phyloP scores from a whole-genome alignment of 1,140 invertebrate genomes.

The Pogonomyrmex barbatus region DNA sequence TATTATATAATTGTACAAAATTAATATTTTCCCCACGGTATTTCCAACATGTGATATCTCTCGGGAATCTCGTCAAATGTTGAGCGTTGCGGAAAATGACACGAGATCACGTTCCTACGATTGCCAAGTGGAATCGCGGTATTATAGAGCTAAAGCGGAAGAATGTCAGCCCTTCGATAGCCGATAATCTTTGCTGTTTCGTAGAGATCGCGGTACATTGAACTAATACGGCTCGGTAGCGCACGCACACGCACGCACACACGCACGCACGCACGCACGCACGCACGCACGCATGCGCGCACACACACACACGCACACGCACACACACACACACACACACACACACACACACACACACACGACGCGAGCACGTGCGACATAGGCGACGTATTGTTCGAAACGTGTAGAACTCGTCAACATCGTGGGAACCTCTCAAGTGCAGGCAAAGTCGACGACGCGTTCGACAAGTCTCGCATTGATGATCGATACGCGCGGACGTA shows the following conservation, averaged over 20 bases:
- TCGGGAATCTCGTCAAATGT: not conserved
- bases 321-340: too few species aligned
- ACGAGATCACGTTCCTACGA: not conserved
- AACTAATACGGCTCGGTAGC: not conserved
- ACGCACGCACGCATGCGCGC: too few species aligned
- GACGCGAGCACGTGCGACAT: not conserved
- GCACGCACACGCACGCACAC: too few species aligned
- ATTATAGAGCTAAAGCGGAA: not conserved
- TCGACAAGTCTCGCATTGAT: constrained; percentile 20
- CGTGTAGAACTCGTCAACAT: constrained; percentile 30
- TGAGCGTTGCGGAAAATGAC: not conserved
- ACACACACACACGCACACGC: too few species aligned
- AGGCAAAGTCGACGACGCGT: constrained; percentile 20
- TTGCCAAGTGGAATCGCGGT: constrained; percentile 8
- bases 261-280: too few species aligned
- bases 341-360: too few species aligned
- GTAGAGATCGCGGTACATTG: not conserved
- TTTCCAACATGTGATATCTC: not conserved
- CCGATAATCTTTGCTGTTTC: constrained; percentile 25
- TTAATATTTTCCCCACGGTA: too few species aligned
- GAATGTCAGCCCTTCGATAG: constrained; percentile 6
- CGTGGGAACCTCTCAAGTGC: constrained; percentile 51
- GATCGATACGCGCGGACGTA: constrained; percentile 40
- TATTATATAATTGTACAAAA: too few species aligned
- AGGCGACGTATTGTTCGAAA: not conserved